These are phyloP conservation scores for Drosophila greeni DNA, from an alignment of 2,888 invertebrate species.

Conservation along the genomic window DNA sequence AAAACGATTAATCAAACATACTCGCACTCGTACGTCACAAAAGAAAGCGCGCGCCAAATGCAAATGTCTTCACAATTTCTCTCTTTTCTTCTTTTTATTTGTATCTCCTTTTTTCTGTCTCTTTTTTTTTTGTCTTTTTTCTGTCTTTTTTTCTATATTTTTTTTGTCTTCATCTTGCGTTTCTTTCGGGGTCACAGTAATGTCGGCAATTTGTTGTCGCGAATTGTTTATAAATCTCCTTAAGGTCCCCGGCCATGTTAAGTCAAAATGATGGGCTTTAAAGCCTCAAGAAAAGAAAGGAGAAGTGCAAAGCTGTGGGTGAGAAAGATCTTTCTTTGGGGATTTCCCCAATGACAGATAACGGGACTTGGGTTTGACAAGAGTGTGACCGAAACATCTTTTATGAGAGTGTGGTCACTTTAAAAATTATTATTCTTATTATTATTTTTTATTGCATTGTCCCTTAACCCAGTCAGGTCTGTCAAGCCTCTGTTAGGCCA, in stretches of 20 bases:
- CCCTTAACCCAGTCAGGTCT: no score
- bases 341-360: neutral
- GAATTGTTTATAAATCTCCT: constrained; percentile 34
- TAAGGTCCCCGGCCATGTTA: constrained; percentile 17
- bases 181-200: constrained; percentile 19
- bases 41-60: constrained; percentile 23
- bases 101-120: no score
- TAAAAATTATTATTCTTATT: no score
- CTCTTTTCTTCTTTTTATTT: neutral
- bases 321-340: neutral
- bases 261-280: constrained; percentile 10
- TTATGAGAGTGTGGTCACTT: no score
- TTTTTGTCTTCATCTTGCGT: neutral
- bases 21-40: constrained; percentile 28
- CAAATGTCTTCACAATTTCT: constrained; percentile 20
- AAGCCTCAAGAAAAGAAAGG: neutral
- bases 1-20: constrained; percentile 50
- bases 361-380: neutral
- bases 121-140: neutral
- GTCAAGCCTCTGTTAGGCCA: neutral
- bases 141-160: neutral
- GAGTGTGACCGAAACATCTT: neutral
- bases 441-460: no score
- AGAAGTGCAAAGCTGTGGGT: neutral
- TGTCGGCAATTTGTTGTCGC: constrained; percentile 35